Base-by-base conservation (phyloP, 2,113 vertebrate species). In the Channa argus region DNA sequence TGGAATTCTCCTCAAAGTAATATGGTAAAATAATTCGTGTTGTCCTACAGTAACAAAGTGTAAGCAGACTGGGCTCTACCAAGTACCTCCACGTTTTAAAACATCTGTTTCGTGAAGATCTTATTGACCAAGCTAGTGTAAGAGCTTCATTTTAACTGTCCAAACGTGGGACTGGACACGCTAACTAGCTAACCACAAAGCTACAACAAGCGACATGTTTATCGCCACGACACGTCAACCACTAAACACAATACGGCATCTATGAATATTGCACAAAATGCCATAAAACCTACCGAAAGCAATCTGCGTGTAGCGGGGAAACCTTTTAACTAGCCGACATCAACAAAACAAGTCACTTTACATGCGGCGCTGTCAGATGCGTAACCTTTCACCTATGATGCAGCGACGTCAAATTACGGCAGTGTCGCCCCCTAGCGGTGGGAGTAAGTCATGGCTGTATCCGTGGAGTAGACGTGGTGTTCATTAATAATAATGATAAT, bases 261-360 rank as follows among this genome's bases (percentile, higher is more conserved):
- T 34, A 8, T 4, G 0, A 62, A 44, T 8, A 1, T 0, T 0
- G 0, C 1, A 24, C 9, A 3, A 0, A 37, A 15, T 33, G 53
- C 0, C 0, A 9, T 4, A 3, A 39, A 24, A 78, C 78, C 2
- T 38, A 88, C 83, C 54, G 0, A 59, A 6, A 53, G 41, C 13
- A 69, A 11, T n/a, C 2, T 39, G 14, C 1, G 2, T 2, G 5
- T 11, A n/a, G 41, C 1, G 1, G 24, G 13, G 44, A n/a, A 61
- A 9, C 8, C 14, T 14, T 3, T 12, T 15, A 7, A 49, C 15
- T n/a, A 0, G 36, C 50, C 12, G 45, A 43, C 58, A 76, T 64
- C 65, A 81, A 79, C 78, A 84, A 55, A 65, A 77, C 52, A 86
- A 68, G 24, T 24, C 81, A 88, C 52, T 66, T 75, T 2, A n/a